Base-by-base conservation (phyloP, 2,113 vertebrate genomes). In the Ranitomeya imitator region DNA sequence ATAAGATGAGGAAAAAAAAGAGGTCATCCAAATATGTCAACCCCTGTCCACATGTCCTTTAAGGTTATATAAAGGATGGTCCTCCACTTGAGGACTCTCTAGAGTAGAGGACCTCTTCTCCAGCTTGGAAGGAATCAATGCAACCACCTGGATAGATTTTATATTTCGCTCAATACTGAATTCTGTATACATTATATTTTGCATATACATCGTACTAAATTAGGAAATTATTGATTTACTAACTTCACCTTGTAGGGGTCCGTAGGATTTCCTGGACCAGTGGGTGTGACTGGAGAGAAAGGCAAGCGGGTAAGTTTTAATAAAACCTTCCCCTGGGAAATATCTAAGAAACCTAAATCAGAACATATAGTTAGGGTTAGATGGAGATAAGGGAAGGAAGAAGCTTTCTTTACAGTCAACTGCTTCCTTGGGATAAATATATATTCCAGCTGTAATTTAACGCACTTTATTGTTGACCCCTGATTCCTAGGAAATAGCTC, bases 281-380 rank as follows among this genome's bases (percentile, higher is more conserved):
- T 92, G 2, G 97, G 97, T 21, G 89, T 95, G 67, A 51, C 79
- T 0, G 97, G 97, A 92, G 97, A 98, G 85, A 99, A 98, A 92
- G 97, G 97, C 91, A 97, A 95, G 92, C 94, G 97, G 95, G 97
- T 98, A 91, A 96, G 96, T 92, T 79, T 26, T 51, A 12, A 79
- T 51, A 52, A 18, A 31, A 18, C 23, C 65, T 18, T 13, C 45
- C 37, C 16, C 31, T 2, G 21, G 6, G 8, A 21, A 63, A 63
- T 6, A 69, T 13, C 11, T 69, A 26, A 69, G 23, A 12, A 69
- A 26, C 26, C n/a, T 69, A 63, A 19, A 19, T 0, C 8, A 1
- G 5, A 0, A 10, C 10, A 13, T 10, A 69, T 2, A 13, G n/a
- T 26, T 7, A 65, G 63, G 6, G 55, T 57, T 6, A 57, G 55